phyloP scores from a whole-genome alignment of 2,888 invertebrate species.

The Drosophila nr. fundita region DNA sequence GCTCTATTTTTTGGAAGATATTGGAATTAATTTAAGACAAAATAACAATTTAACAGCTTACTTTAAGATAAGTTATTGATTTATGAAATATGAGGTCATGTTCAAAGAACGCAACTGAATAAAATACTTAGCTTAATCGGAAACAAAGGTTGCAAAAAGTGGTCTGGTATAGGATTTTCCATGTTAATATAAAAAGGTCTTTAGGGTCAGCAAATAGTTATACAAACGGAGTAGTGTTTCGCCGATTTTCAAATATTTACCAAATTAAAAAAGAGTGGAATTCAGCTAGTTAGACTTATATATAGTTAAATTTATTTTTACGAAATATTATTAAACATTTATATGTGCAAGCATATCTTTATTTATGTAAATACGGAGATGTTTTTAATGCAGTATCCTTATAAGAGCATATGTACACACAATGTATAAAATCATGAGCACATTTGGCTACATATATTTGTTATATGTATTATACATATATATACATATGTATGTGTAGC shows the following conservation, averaged over 20 bases:
- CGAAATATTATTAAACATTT: not conserved
- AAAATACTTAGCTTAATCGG: not conserved
- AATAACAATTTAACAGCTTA: not conserved
- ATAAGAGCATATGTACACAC: not conserved
- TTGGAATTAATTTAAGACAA: not conserved
- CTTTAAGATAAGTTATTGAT: not conserved
- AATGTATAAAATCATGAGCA: slow-evolving; percentile 7
- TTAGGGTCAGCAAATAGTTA: not conserved
- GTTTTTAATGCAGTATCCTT: not conserved
- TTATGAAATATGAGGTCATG: not conserved
- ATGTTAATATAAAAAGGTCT: not conserved
- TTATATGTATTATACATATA: not conserved
- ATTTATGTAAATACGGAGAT: not conserved
- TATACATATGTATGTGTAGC: slow-evolving; percentile 4
- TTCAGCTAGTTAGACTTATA: not conserved
- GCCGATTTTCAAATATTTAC: not conserved
- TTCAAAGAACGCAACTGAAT: not conserved
- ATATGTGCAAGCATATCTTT: not conserved
- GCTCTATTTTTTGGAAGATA: fast-evolving
- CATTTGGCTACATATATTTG: not conserved
- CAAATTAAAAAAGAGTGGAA: not conserved
- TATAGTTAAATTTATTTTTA: not conserved
- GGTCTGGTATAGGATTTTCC: not conserved
- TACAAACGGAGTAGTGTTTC: not conserved
- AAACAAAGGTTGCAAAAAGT: not conserved